These are phyloP conservation scores for Chamaetylas fuelleborni DNA, from an alignment of 2,113 vertebrate species.

Conservation along the genomic window DNA sequence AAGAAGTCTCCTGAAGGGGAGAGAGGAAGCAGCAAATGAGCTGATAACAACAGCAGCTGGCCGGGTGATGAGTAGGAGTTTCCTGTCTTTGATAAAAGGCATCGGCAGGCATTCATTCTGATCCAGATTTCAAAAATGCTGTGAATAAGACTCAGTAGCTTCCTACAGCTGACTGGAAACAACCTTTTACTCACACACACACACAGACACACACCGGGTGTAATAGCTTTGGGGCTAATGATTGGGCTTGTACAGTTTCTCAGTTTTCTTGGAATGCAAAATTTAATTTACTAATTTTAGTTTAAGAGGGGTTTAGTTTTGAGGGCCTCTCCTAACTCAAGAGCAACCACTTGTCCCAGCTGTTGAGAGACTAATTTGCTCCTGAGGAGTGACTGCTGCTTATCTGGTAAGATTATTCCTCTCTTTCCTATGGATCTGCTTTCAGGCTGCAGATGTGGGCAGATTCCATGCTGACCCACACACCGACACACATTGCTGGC, in stretches of 20 bases:
- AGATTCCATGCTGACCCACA: background rate
- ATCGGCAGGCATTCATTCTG: constrained; percentile 6
- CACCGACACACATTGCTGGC: background rate
- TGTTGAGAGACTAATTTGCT: background rate
- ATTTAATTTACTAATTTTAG: background rate
- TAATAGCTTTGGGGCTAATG: background rate
- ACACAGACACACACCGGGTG: rapidly evolving
- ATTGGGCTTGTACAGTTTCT: background rate
- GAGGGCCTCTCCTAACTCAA: background rate
- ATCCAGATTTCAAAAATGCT: background rate
- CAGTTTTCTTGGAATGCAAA: background rate
- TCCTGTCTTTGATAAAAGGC: constrained; percentile 21
- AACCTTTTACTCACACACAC: background rate
- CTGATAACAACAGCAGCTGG: constrained; percentile 24
- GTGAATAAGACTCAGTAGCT: background rate
- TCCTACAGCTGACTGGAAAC: constrained; percentile 36
- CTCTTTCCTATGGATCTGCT: background rate
- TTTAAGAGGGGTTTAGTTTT: background rate
- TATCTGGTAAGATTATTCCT: background rate
- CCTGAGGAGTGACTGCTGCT: background rate
- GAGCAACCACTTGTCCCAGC: background rate
- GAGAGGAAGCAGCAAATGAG: constrained; percentile 21
- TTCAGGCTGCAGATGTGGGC: background rate
- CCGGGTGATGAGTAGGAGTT: constrained; percentile 12
- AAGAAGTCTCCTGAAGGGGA: background rate